Evolutionary conservation across 1,140 invertebrate species (phyloP), one percentile per base, ranked within the genome.

Genomic region (Choristoneura fumiferana): DNA sequence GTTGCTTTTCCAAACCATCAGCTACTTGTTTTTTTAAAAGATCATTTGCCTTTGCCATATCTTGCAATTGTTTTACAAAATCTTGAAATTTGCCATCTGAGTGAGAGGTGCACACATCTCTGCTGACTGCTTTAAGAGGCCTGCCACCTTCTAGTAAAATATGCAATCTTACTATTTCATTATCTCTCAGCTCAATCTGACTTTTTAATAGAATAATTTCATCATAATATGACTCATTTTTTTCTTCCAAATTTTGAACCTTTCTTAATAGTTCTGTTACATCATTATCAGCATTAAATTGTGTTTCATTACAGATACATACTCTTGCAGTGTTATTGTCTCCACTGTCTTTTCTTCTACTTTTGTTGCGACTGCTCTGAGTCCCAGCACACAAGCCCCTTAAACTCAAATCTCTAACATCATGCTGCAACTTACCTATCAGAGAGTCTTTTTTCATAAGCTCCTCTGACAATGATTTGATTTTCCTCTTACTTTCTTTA

Each of bases 131-230:
- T 45, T 71, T 72, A 49, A 91, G 72, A 0, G 93, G 91, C 71
- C 92, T 89, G 17, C 92, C 93, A 57, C 91, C 92, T 85, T 94
- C 92, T 56, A 94, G 72, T 67, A 94, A 79, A 58, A 91, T 90
- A 74, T 90, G 91, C 29, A 94, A 72, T 45, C 93, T 87, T 22
- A 89, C 65, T 65, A 94, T 93, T 90, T 94, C 93, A 73, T 91
- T 91, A 62, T 94, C 92, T 72, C 91, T 84, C 63, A 87, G 69
- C 53, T 84, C 82, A 35, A 90, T 60, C 78, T 90, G 81, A 58
- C 60, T 77, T 76, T 83, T 86, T 9, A 90, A 65, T 29, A 89
- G 58, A n/a, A 57, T 29, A 55, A 90, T 81, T 68, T 88, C 82
- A 71, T 90, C 86, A 65, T 10, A 60, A 43, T 78, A 84, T 43